phyloP scores from a whole-genome alignment of 2,888 invertebrate genomes.

The Caenorhabditis virilis region DNA sequence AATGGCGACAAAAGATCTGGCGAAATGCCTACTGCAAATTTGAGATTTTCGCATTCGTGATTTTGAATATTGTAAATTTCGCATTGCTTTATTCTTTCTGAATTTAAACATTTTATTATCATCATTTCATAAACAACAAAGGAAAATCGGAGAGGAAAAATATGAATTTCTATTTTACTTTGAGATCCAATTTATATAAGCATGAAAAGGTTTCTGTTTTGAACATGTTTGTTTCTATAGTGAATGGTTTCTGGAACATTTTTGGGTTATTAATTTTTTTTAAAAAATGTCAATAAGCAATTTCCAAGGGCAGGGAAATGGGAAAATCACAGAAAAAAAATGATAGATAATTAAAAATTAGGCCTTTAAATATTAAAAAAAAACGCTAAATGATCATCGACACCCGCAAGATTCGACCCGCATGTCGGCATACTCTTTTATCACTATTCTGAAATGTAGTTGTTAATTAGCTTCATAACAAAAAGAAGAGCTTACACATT shows the following conservation, averaged over 20 bases:
- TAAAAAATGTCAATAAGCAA: not conserved
- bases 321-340: conserved; percentile 5
- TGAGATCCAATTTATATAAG: too few species aligned
- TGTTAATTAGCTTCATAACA: not conserved
- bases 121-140: not conserved
- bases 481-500: conserved; percentile 31
- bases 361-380: too few species aligned
- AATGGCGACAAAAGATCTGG: conserved; percentile 40
- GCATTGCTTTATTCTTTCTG: too few species aligned
- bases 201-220: too few species aligned
- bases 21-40: conserved; percentile 21
- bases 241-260: too few species aligned
- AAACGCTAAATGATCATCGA: conserved; percentile 23
- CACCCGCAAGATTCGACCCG: conserved; percentile 96
- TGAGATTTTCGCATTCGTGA: too few species aligned
- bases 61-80: too few species aligned
- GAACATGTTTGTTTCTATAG: too few species aligned
- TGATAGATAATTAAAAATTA: too few species aligned
- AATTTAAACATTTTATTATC: not conserved
- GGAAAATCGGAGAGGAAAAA: not conserved
- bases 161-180: too few species aligned
- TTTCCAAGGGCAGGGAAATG: not conserved
- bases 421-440: conserved; percentile 96
- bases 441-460: conserved; percentile 88
- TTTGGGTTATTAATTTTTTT: too few species aligned